phyloP scores from a whole-genome alignment of 2,797 vertebrate species.

The Falco concolor region DNA sequence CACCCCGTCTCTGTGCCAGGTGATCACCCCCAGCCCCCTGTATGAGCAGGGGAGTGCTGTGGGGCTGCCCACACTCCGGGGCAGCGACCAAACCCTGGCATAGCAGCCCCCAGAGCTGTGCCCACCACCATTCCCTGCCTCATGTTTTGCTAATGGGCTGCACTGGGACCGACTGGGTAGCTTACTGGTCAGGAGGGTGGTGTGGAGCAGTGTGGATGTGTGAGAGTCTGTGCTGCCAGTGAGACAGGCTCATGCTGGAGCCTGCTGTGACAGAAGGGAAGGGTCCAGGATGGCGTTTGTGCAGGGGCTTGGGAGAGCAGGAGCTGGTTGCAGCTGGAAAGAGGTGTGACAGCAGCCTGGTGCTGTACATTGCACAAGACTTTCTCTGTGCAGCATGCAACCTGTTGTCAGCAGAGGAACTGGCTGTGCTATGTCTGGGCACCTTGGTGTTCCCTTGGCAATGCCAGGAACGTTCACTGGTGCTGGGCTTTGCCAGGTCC shows the following conservation, averaged over 20 bases:
- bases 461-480: accelerated
- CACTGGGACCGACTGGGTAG: not conserved
- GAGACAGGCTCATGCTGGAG: not conserved
- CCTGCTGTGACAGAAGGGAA: not conserved
- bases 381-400: not conserved
- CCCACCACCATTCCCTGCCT: not conserved
- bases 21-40: not conserved
- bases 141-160: not conserved
- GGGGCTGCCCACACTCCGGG: accelerated
- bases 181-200: not conserved
- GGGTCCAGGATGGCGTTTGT: accelerated
- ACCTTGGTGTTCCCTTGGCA: accelerated
- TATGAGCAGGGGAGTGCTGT: accelerated
- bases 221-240: not conserved
- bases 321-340: not conserved
- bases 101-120: not conserved
- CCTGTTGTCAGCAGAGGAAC: accelerated
- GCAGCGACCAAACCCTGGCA: not conserved
- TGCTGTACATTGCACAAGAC: accelerated
- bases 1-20: accelerated
- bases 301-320: not conserved
- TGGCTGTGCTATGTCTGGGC: not conserved
- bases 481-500: accelerated
- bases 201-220: not conserved
- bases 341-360: not conserved